Evolutionary conservation across 2,888 invertebrate species (phyloP), one percentile per base, ranked within the genome.

Genomic region (Ischnura elegans): DNA sequence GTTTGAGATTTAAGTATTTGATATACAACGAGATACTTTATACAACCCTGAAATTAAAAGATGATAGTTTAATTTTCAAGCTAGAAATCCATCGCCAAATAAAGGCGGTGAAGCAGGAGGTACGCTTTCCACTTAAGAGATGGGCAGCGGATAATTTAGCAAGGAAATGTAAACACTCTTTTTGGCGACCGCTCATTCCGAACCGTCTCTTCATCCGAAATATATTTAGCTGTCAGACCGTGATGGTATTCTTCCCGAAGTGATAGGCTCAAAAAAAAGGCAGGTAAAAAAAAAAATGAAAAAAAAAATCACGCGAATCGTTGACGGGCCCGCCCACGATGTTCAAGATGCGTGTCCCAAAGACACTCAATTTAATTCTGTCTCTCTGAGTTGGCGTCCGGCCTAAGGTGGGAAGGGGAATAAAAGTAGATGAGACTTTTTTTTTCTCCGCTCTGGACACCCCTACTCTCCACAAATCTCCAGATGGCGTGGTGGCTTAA

Each of bases 151-250:
- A 61, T 61, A 61, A 61, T 19, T 61, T 21, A 61, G 21, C 61
- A 25, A 25, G 61, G 5, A 61, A 61, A 61, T 61, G 21, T 21
- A 61, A 61, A 61, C 21, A 61, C n/a, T n/a, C n/a, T n/a, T n/a
- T n/a, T n/a, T 19, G 61, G 61, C 61, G 8, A 61, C 55, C 61
- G 1, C 25, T 19, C 25, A 0, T 25, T 19, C 61, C 5, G 61
- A 47, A 25, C 61, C 21, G 61, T 21, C 61, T 61, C 61, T 25
- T 25, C 25, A 25, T 25, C 13, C n/a, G 61, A 61, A 61, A 61
- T 61, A 61, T 61, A 61, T 61, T 61, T 61, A 61, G 61, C 61
- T 61, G 61, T 61, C 61, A 61, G n/a, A 21, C 61, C n/a, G n/a
- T n/a, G 61, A 61, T 61, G 61, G 1, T n/a, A 61, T 61, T 61